Evolutionary conservation across 2,797 vertebrate species (phyloP), one percentile per base, ranked within the genome.

Genomic region (Novumbra hubbsi): DNA sequence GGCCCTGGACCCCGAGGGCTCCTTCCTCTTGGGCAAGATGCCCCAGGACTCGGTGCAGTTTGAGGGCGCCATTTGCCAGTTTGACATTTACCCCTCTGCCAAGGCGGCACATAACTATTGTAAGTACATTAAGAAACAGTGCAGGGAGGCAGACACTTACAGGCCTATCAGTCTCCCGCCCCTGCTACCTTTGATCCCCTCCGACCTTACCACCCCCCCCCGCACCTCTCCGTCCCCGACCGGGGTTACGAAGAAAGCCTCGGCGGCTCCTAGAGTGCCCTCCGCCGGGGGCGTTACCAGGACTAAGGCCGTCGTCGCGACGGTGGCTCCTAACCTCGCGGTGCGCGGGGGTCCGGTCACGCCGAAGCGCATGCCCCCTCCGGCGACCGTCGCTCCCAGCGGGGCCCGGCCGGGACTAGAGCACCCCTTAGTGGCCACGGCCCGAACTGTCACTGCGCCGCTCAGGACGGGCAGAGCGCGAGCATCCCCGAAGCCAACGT

Each of bases 21-120:
- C 93, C 76, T 99, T 99, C 90, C 93, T 96, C 80, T 92, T 99
- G 75, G 98, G 97, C 73, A 99, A 95, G 90, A 95, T 94, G 87
- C 96, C 92, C 91, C 96, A 94, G 28, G 94, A 93, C 66, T 93
- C 96, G 0, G 95, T 96, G 85, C 94, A 94, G 57, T 99, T 99
- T 69, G 98, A 99, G 94, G 97, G 98, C 19, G 95, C 97, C 79
- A 91, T 99, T 81, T 99, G 98, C 91, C 98, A 99, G 86, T 97
- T 99, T 71, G 96, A 98, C 90, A 93, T 99, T 90, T 96, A 98
- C 89, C 97, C 97, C 71, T 96, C 96, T 30, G 91, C 94, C 24
- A 93, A 94, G 95, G 96, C 97, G 92, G 94, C 96, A 95, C 95
- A 96, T 84, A 95, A 98, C 93, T 99, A 98, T 95, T 99, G 98